These are phyloP conservation scores for Pluvianellus socialis DNA, from an alignment of 2,113 vertebrate genomes.

Conservation along the genomic window DNA sequence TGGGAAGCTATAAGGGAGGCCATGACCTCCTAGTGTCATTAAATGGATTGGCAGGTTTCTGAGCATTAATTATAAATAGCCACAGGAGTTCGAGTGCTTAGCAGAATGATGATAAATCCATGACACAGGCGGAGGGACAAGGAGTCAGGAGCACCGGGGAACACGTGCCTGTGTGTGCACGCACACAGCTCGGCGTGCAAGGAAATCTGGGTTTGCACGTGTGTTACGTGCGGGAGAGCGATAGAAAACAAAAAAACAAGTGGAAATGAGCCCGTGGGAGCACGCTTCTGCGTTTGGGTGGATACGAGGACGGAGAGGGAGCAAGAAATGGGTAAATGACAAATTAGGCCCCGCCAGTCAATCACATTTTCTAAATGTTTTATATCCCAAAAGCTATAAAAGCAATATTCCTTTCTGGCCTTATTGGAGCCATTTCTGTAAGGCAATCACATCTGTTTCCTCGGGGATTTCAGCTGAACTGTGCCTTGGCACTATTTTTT, in stretches of 20 bases:
- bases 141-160: background rate
- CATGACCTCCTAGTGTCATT: slow-evolving; percentile 79
- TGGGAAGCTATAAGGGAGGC: slow-evolving; percentile 77
- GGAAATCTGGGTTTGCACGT: background rate
- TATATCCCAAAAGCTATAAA: slow-evolving; percentile 82
- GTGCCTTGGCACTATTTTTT: slow-evolving; percentile 16
- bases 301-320: background rate
- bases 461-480: slow-evolving; percentile 71
- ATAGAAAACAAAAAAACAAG: background rate
- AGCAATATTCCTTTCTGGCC: slow-evolving; percentile 81
- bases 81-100: slow-evolving; percentile 74
- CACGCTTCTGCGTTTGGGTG: background rate
- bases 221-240: background rate
- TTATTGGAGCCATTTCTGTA: slow-evolving; percentile 79
- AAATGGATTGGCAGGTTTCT: slow-evolving; percentile 83
- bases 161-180: background rate
- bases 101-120: slow-evolving; percentile 73
- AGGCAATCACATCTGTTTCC: slow-evolving; percentile 79
- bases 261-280: background rate
- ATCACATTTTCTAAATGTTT: slow-evolving; percentile 80
- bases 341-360: slow-evolving; percentile 74
- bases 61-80: slow-evolving; percentile 82
- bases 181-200: background rate
- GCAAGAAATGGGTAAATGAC: slow-evolving; percentile 67
- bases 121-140: slow-evolving; percentile 45